These are phyloP conservation scores for Drosophila falleni DNA, from an alignment of 2,888 invertebrate genomes.

Conservation along the genomic window DNA sequence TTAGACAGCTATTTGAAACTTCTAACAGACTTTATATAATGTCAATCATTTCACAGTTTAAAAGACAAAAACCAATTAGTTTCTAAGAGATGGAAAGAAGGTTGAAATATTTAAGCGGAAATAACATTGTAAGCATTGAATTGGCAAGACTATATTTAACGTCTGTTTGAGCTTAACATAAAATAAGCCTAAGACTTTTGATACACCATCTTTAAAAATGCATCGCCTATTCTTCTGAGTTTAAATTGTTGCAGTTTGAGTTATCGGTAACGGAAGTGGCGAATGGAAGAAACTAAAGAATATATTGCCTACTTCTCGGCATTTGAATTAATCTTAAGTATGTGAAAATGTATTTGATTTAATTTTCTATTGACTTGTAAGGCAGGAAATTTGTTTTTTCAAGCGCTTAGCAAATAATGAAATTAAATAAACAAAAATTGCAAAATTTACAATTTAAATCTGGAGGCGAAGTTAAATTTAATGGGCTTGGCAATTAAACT, in stretches of 20 bases:
- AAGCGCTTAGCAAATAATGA: slow-evolving; percentile 50
- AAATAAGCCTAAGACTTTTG: too few species aligned
- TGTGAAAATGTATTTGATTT: slow-evolving; percentile 20
- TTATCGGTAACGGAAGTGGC: neutral
- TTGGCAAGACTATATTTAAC: too few species aligned
- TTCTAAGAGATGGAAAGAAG: neutral
- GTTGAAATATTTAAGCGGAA: neutral
- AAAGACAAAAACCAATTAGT: neutral
- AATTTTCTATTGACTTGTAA: slow-evolving; percentile 39
- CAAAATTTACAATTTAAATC: slow-evolving; percentile 25
- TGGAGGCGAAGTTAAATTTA: slow-evolving; percentile 26
- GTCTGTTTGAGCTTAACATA: too few species aligned
- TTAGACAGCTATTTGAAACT: neutral
- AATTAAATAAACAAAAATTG: slow-evolving; percentile 47
- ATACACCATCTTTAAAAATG: neutral
- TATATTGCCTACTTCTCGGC: slow-evolving; percentile 12
- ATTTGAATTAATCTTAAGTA: neutral
- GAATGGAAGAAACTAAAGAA: neutral
- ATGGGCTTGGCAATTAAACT: slow-evolving; percentile 41
- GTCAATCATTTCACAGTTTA: neutral
- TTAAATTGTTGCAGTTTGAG: neutral
- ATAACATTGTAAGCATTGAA: neutral
- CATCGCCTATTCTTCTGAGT: neutral
- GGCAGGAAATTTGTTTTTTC: slow-evolving; percentile 19
- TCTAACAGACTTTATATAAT: neutral